Base-by-base conservation (phyloP, 2,113 vertebrate species). In the Tetraodon nigroviridis region DNA sequence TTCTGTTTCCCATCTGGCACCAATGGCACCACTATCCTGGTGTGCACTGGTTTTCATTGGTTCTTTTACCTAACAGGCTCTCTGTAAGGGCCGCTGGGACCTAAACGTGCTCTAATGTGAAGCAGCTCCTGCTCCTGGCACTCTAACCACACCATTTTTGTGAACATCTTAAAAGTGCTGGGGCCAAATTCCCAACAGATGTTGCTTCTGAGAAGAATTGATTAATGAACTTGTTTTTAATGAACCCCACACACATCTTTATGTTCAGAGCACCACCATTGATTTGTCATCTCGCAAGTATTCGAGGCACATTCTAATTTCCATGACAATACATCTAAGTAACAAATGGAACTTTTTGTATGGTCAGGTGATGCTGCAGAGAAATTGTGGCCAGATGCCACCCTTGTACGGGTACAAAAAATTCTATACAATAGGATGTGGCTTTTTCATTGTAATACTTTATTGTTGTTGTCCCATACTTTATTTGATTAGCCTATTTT, bases 1-100 rank as follows among this genome's bases (percentile, higher is more conserved):
- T 83, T 70, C 64, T 47, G 40, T 69, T 84, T 61, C 75, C 80
- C 81, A 84, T 88, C 79, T 86, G 82, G 73, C 68, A 58, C 65
- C 63, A 6, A 24, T 64, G 32, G 37, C 63, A 61, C 58, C 64
- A 14, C 44, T 17, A 19, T 50, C 21, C 74, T 51, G 37, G 15
- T 56, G 70, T 54, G 64, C 68, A 27, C 51, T 46, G 24, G 17
- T 58, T 19, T 20, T 22, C 15, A 42, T 48, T 52, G 20, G 51
- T 24, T 50, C 50, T 12, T 21, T 20, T 47, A 62, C 58, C 66
- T 72, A 56, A 63, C 56, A 32, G 81, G 50, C 62, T 57, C 42
- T 56, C 87, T 89, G 85, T 11, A 41, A 67, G 21, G 21, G 72
- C 61, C 56, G 7, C 37, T 20, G 58, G 64, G 45, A 50, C 50